Percentiles rank a stretch among this genome's conserved stretches.
Conservation (phyloP, 2,888 invertebrate species). For the Drosophila pseudotalamancana region DNA sequence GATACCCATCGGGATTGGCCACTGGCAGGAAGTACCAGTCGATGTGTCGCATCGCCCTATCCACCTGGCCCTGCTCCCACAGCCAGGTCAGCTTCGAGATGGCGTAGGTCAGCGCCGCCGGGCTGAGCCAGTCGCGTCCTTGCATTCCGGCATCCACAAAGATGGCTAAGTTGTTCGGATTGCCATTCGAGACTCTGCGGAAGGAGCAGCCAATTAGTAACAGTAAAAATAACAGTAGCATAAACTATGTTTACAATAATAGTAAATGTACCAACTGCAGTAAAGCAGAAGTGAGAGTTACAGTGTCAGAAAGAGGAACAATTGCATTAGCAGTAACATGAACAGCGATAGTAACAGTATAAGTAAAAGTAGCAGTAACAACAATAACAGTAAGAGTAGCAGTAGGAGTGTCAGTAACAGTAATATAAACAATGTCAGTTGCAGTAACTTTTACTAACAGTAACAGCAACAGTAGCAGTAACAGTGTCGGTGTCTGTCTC, state of each 20-base stretch:
- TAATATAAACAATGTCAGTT: not conserved
- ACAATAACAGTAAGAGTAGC: not conserved
- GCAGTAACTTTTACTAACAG: not conserved
- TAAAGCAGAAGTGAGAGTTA: too few relatives aligned
- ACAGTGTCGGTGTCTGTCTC: too few relatives aligned
- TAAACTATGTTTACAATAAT: not conserved
- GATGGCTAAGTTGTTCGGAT: slow-evolving; percentile 86
- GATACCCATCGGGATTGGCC: slow-evolving; percentile 93
- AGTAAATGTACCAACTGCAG: not conserved
- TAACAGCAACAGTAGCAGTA: not conserved
- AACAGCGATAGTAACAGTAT: not conserved
- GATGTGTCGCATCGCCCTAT: slow-evolving; percentile 88
- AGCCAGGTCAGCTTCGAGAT: slow-evolving; percentile 89
- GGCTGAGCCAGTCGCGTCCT: slow-evolving; percentile 94
- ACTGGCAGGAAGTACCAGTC: slow-evolving; percentile 93
- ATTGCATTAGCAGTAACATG: not conserved
- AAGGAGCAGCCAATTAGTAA: not conserved
- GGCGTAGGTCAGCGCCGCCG: slow-evolving; percentile 91
- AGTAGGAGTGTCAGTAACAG: not conserved
- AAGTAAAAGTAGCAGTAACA: not conserved
- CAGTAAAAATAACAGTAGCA: not conserved
- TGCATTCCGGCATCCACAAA: slow-evolving; percentile 92
- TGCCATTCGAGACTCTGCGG: slow-evolving; percentile 88
- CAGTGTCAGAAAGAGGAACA: too few relatives aligned
- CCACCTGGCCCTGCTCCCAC: slow-evolving; percentile 83